phyloP scores from a whole-genome alignment of 1,140 invertebrate species.

The Pinna nobilis region DNA sequence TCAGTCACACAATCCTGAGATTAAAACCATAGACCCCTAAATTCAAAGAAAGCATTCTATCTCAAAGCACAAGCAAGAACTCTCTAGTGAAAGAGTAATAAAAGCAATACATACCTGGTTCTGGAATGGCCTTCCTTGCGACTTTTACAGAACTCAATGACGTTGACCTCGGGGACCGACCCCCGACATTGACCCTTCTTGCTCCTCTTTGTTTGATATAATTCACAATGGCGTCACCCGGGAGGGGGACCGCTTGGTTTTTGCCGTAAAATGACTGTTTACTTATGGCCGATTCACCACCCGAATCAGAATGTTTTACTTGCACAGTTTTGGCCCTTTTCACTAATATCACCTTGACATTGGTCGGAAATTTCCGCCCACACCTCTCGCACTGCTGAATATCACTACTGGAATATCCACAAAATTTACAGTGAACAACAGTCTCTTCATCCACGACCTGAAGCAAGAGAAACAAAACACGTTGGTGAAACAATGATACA shows the following conservation, averaged over 20 bases:
- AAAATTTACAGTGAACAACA: conserved; percentile 46
- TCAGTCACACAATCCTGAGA: no score
- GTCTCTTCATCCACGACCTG: not conserved
- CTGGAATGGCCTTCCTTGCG: not conserved
- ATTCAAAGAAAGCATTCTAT: no score
- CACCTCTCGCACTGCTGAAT: conserved; percentile 51
- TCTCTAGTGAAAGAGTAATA: no score
- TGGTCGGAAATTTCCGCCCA: conserved; percentile 33
- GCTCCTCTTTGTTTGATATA: not conserved
- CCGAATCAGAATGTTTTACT: not conserved
- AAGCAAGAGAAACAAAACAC: no score
- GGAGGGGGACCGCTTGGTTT: conserved; percentile 17
- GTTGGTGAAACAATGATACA: no score
- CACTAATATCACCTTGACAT: conserved; percentile 37
- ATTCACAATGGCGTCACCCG: not conserved
- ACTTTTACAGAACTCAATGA: not conserved
- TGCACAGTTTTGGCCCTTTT: not conserved
- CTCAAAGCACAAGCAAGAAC: no score
- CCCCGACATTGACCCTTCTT: not conserved
- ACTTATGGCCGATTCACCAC: not conserved
- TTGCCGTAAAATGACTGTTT: conserved; percentile 27
- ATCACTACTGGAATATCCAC: conserved; percentile 54
- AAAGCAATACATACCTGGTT: conserved; percentile 11
- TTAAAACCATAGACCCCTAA: no score
- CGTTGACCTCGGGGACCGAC: not conserved